phyloP scores from a whole-genome alignment of 2,797 vertebrate genomes.

The Sebastes variabilis region DNA sequence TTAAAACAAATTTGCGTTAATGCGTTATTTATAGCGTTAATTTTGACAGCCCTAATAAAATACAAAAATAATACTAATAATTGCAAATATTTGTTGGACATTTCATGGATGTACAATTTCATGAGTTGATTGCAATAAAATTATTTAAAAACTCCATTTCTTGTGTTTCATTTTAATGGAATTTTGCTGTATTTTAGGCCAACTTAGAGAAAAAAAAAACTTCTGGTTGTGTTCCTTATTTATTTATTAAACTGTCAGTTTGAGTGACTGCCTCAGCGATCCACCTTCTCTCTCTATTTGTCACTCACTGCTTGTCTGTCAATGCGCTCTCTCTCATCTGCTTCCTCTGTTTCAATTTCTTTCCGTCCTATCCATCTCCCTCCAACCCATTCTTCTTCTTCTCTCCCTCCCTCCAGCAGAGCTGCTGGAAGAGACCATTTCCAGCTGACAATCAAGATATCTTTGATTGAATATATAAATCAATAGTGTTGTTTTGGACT shows the following conservation, averaged over 20 bases:
- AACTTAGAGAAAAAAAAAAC: background rate
- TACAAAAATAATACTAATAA: too few species aligned
- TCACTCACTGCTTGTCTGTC: slow-evolving; percentile 35
- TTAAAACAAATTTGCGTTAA: too few species aligned
- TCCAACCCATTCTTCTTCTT: background rate
- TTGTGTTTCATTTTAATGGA: background rate
- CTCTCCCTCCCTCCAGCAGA: background rate
- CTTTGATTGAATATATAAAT: background rate
- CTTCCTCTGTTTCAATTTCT: slow-evolving; percentile 1
- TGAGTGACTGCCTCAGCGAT: slow-evolving; percentile 8
- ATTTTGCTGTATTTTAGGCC: background rate
- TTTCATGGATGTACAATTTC: too few species aligned
- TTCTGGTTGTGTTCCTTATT: background rate
- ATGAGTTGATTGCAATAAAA: too few species aligned
- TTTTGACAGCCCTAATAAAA: too few species aligned
- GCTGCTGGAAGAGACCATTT: background rate
- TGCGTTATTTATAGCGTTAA: too few species aligned
- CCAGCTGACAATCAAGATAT: slow-evolving; percentile 16
- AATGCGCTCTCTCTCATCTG: background rate
- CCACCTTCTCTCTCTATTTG: slow-evolving; percentile 6
- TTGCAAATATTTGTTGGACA: too few species aligned
- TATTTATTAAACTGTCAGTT: slow-evolving; percentile 9
- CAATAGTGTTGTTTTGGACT: background rate
- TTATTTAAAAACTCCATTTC: too few species aligned
- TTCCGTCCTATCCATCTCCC: background rate